A percentile compares a stretch with the other conserved stretches of the same genome.
Evolutionary conservation across 2,888 invertebrate species (phyloP).

Genomic region (Synergus umbraculus): DNA sequence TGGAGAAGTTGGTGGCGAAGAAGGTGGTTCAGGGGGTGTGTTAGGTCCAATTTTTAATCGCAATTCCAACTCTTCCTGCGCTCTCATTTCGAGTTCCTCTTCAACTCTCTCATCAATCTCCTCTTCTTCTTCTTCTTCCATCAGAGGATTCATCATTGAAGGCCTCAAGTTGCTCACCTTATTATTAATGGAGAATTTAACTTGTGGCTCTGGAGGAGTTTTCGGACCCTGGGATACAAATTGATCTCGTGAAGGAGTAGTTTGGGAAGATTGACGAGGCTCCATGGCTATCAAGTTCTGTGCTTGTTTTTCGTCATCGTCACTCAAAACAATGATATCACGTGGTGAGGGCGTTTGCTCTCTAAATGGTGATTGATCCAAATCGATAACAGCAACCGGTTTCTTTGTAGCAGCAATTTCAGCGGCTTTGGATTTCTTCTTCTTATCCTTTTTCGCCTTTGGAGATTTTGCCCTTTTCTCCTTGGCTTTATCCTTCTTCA

Average conservation of each 20-base stretch:
- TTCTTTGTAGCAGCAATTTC: constrained; percentile 81
- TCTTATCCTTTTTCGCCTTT: constrained; percentile 74
- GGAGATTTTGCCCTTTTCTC: constrained; percentile 71
- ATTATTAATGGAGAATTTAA: constrained; percentile 81
- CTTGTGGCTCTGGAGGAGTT: constrained; percentile 86
- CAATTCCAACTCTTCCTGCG: constrained; percentile 73
- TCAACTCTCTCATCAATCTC: constrained; percentile 71
- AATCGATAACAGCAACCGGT: constrained; percentile 91
- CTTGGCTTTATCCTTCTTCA: constrained; percentile 75
- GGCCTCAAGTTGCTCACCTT: constrained; percentile 71
- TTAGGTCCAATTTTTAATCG: constrained; percentile 82
- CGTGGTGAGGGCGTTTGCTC: constrained; percentile 89
- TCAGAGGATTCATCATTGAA: constrained; percentile 80
- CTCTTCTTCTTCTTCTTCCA: constrained; percentile 77
- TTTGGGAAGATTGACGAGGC: constrained; percentile 65
- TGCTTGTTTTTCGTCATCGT: constrained; percentile 83
- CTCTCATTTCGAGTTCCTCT: constrained; percentile 74
- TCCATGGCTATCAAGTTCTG: constrained; percentile 63
- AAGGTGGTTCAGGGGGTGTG: constrained; percentile 85
- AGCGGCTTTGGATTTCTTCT: constrained; percentile 75
- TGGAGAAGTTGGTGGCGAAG: constrained; percentile 85
- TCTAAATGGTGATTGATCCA: constrained; percentile 91
- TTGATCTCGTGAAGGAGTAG: constrained; percentile 69
- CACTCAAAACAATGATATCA: constrained; percentile 90
- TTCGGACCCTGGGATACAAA: constrained; percentile 81